Percentiles rank a stretch among this genome's conserved stretches.
phyloP scores from a whole-genome alignment of 64 coral and sea anemone genomes.

The Stylophora pistillata region DNA sequence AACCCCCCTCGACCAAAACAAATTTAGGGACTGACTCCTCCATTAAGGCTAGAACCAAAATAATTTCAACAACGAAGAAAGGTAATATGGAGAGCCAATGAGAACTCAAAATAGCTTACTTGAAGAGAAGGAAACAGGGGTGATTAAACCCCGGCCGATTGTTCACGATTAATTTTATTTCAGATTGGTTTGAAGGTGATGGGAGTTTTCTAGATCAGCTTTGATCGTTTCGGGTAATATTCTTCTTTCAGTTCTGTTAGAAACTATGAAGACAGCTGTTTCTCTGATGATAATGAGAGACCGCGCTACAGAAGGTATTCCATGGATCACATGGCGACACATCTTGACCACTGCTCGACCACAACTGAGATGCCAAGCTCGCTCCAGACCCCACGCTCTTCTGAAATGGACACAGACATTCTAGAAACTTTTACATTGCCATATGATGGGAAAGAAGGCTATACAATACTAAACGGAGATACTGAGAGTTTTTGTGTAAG shows the following conservation, averaged over 20 bases:
- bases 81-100: too few relatives aligned
- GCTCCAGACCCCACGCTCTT: conserved; percentile 7
- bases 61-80: too few relatives aligned
- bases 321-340: background rate
- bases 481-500: conserved; percentile 21
- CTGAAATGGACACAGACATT: conserved; percentile 20
- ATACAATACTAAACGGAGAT: conserved; percentile 5
- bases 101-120: too few relatives aligned
- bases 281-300: background rate
- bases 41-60: too few relatives aligned
- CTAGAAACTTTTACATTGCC: conserved; percentile 7
- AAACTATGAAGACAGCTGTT: background rate
- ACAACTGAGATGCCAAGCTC: conserved; percentile 39
- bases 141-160: too few relatives aligned
- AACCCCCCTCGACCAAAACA: too few relatives aligned
- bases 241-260: background rate
- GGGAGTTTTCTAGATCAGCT: too few relatives aligned
- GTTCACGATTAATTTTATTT: too few relatives aligned
- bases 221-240: background rate
- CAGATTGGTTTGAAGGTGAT: too few relatives aligned
- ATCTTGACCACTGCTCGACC: conserved; percentile 24
- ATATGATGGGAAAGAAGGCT: conserved; percentile 19
- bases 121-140: too few relatives aligned
- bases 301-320: background rate
- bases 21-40: too few relatives aligned